These are phyloP conservation scores for Apis florea DNA, from an alignment of 1,140 invertebrate species.

Conservation along the genomic window DNA sequence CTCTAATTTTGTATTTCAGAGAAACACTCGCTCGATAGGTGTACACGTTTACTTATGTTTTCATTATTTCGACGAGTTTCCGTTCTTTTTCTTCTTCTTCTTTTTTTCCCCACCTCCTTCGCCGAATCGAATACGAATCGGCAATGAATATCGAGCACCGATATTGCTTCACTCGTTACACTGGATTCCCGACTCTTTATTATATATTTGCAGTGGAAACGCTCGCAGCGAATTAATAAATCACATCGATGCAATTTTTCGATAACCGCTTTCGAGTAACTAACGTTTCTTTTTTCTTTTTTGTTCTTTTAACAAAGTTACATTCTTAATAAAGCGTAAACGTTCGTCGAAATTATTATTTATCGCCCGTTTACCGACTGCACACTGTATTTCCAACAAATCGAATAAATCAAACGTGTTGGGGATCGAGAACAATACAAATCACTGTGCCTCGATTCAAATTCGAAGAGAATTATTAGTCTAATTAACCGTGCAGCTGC, in stretches of 20 bases:
- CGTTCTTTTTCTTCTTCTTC: too few relatives aligned
- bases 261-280: too few relatives aligned
- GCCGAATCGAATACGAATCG: background rate
- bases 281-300: too few relatives aligned
- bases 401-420: background rate
- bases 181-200: background rate
- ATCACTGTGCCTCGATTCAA: background rate
- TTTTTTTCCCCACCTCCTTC: too few relatives aligned
- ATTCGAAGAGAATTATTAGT: background rate
- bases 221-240: background rate
- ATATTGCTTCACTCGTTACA: background rate
- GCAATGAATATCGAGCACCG: background rate
- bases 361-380: background rate
- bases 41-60: background rate
- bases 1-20: too few relatives aligned
- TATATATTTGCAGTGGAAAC: background rate
- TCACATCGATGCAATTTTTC: background rate
- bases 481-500: background rate
- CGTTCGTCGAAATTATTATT: too few relatives aligned
- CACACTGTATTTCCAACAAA: background rate
- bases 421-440: background rate
- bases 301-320: too few relatives aligned
- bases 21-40: background rate
- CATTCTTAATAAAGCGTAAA: too few relatives aligned
- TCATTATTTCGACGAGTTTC: background rate